Base-by-base conservation (phyloP, 2,113 vertebrate species). In the Cephalopterus ornatus region DNA sequence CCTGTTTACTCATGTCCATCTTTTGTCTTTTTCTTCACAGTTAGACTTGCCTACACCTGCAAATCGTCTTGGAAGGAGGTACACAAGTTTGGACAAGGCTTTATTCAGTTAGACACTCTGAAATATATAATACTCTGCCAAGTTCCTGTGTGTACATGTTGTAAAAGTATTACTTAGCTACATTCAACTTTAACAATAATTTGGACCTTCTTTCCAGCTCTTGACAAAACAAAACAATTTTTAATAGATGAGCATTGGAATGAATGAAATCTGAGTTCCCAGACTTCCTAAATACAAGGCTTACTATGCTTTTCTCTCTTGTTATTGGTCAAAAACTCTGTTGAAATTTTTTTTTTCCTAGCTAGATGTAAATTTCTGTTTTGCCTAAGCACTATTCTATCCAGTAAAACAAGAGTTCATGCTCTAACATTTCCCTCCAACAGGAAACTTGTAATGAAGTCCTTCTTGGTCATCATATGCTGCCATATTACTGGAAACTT, bases 321-420 rank as follows among this genome's bases (percentile, higher is more conserved):
- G 0, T 24, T 53, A 46, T 39, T 55, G 27, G 55, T 15, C 0
- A 0, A 89, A 93, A 85, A 33, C 0, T 0, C 4, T 14, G 2
- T 41, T 74, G 17, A 55, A 8, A 0, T 30, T 35, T 46, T 74
- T 46, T 78, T 84, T 55, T 3, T 11, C 16, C 33, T 2, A 47
- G 8, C 7, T 35, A 52, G 27, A 68, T 47, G 9, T 2, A 47
- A 42, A 72, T 92, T 75, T 50, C 3, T 65, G 7, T 79, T 78
- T 62, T 88, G 32, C 13, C 20, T 89, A 49, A 33, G 5, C 44
- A 44, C 17, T 52, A 3, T 37, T 65, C 11, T 32, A 17, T 18
- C 23, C 30, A 47, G 20, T 2, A 85, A 28, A 61, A 44, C 2
- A 56, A 27, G 17, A 82, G 15, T 52, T 85, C 8, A 27, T 41